Evolutionary conservation across 2,113 vertebrate genomes (phyloP).

Genomic region (Sinosuthora webbiana): DNA sequence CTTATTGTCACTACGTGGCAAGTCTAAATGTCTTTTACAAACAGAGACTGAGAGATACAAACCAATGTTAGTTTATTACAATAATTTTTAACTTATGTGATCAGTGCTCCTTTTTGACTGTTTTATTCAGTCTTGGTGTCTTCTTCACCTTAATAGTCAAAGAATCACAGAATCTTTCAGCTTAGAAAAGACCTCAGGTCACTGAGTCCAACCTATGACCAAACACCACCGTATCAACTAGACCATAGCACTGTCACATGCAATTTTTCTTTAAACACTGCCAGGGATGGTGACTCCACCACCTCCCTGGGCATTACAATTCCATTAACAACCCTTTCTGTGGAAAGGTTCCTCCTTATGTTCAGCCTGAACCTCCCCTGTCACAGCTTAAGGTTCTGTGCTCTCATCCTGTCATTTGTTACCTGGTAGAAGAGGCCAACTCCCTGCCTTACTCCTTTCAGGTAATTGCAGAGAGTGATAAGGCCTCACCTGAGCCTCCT

Average conservation of each 20-base stretch:
- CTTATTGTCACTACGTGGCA: not conserved
- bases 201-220: not conserved
- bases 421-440: not conserved
- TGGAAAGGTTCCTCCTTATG: not conserved
- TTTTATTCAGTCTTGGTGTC: not conserved
- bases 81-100: not conserved
- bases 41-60: not conserved
- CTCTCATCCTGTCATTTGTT: not conserved
- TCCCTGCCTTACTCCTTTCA: not conserved
- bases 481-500: not conserved
- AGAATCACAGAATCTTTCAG: not conserved
- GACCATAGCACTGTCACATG: not conserved
- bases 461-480: not conserved
- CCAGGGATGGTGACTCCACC: not conserved
- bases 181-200: not conserved
- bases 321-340: not conserved
- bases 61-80: not conserved
- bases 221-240: not conserved
- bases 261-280: not conserved
- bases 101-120: not conserved
- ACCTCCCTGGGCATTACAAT: not conserved
- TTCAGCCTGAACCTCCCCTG: not conserved
- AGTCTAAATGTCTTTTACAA: not conserved
- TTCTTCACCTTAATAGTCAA: not conserved
- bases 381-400: not conserved